Base-by-base conservation (phyloP, 2,888 invertebrate species). In the Oxystoma pomonae region DNA sequence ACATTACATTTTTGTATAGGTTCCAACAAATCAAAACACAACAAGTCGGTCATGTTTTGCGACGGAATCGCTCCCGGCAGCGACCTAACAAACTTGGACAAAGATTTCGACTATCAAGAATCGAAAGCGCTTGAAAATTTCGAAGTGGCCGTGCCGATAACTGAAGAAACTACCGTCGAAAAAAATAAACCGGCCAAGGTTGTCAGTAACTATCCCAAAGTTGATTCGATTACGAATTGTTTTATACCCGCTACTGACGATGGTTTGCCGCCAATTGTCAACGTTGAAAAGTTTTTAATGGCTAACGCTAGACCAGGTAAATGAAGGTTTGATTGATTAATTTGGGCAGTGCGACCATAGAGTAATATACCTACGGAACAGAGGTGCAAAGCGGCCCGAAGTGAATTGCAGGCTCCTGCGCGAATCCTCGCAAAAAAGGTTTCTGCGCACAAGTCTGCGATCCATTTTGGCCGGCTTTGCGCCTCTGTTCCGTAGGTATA, bases 21-120 rank as follows among this genome's bases (percentile, higher is more conserved):
- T 61, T 81, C 81, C 66, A 72, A 78, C 71, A 82, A 83, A 70
- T 72, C 73, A 0, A 81, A 83, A 59, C 88, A 84, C 72, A 87
- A 84, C 70, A 91, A 87, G 82, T 90, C 86, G 71, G 94, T 94
- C 57, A 92, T 93, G 86, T 94, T 94, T 77, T 92, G 92, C 73
- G 94, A 94, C 80, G 94, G 94, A 68, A 92, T 94, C 74, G 84
- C 92, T 64, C 94, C 94, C 50, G 92, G 94, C 67, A 92, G 92
- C 74, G 93, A 94, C 81, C 82, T 93, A 73, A 90, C 91, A 63
- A 90, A 90, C 78, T 83, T 91, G 69, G 91, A 91, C 77, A 87
- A 84, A 73, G 84, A 84, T 75, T 85, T 80, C 68, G 76, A 78
- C 65, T 78, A 79, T 57, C 35, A 35, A 35, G 35, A 35, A 35